Evolutionary conservation across 2,888 invertebrate species (phyloP).

Genomic region (Dugesia japonica): DNA sequence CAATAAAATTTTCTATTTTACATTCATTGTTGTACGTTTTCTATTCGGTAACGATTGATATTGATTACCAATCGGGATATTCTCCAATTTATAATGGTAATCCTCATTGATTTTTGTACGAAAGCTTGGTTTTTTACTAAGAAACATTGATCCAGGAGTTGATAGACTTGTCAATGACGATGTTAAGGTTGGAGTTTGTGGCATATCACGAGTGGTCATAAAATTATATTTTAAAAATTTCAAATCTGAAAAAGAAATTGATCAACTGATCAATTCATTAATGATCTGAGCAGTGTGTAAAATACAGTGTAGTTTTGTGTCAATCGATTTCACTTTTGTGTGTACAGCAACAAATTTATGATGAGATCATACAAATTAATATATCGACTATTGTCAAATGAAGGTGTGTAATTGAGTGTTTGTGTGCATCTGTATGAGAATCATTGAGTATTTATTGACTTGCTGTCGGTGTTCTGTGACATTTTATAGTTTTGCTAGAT

Average conservation of each 20-base stretch:
- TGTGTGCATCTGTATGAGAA: no score
- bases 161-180: not conserved
- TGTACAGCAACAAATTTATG: not conserved
- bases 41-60: not conserved
- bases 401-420: no score
- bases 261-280: not conserved
- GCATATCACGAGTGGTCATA: not conserved
- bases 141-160: not conserved
- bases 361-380: not conserved
- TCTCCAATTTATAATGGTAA: constrained; percentile 6
- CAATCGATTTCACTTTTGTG: not conserved
- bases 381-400: no score
- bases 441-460: no score
- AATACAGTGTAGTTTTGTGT: not conserved
- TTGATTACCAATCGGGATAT: not conserved
- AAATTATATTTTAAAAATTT: not conserved
- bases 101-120: not conserved
- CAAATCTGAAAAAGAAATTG: not conserved
- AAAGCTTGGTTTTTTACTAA: not conserved
- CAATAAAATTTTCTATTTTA: not conserved
- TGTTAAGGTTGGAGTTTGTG: not conserved
- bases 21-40: not conserved
- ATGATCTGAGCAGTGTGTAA: not conserved
- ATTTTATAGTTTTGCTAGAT: no score
- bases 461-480: no score